phyloP scores from a whole-genome alignment of 2,797 vertebrate genomes.

The Zenarchopterus dispar region DNA sequence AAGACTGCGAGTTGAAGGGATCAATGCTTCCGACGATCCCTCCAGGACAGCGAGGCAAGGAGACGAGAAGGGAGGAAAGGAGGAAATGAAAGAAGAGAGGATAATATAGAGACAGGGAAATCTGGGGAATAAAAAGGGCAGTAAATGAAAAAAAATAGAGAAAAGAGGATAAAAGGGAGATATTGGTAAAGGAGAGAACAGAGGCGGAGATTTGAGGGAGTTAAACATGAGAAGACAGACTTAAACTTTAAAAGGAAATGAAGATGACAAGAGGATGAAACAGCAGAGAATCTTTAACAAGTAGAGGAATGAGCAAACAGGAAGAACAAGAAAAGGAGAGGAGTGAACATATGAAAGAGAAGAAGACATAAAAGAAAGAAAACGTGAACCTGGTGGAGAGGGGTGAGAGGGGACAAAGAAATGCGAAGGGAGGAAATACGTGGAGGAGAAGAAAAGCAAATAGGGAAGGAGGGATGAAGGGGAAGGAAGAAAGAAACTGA shows the following conservation, averaged over 20 bases:
- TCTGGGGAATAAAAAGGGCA: neutral
- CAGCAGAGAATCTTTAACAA: neutral
- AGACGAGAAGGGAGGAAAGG: neutral
- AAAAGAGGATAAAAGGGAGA: neutral
- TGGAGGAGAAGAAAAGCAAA: too few relatives aligned
- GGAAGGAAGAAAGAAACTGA: neutral
- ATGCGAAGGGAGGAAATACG: neutral
- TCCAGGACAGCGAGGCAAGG: neutral
- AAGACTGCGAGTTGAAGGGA: neutral
- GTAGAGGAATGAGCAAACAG: too few relatives aligned
- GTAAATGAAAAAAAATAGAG: neutral
- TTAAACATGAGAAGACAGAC: neutral
- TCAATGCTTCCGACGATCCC: neutral
- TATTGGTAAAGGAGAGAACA: neutral
- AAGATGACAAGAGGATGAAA: neutral
- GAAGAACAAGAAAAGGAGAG: neutral
- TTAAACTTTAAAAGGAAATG: neutral
- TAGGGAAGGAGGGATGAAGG: slow-evolving; percentile 1
- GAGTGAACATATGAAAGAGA: neutral
- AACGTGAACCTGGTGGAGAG: too few relatives aligned
- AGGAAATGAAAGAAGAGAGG: neutral
- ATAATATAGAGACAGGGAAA: too few relatives aligned
- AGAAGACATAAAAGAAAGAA: neutral
- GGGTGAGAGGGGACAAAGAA: neutral
- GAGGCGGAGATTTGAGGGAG: neutral